Evolutionary conservation across 2,797 vertebrate species (phyloP), one percentile per base, ranked within the genome.

Genomic region (Enteromius argenteus): DNA sequence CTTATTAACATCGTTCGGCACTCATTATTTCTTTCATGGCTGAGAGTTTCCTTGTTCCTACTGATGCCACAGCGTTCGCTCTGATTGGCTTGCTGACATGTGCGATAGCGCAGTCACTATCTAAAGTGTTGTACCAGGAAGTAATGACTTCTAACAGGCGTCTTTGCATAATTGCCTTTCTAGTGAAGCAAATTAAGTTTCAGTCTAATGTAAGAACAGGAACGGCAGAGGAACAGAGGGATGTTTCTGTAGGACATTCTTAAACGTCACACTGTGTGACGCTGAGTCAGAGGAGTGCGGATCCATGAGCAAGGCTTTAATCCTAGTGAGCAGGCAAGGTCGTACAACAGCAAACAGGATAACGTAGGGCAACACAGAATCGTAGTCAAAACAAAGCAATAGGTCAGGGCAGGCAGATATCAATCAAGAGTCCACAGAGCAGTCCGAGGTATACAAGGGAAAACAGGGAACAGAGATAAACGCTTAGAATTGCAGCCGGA

Each of bases 61-160:
- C 80, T 80, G 91, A 83, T 32, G 62, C 79, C 87, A 85, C 85
- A 92, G 62, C 23, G 17, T 58, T 76, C 42, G 5, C 39, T 78
- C 77, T 73, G 91, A 90, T 86, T 92, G 85, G 90, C 92, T 93
- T 90, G 90, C 92, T 93, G 91, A 91, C 92, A 92, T 93, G 92
- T 91, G 84, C 86, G 89, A 89, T 90, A 84, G 89, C 87, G 90
- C 89, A 89, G 87, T 90, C 91, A 92, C 91, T 91, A 93, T 94
- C 89, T 92, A 92, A 95, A 94, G 90, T 91, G 92, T 91, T 93
- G 92, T 92, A 75, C 84, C 86, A 86, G 86, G 88, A 93, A 92
- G 93, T 94, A 94, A 93, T 93, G 92, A 67, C 87, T 86, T 90
- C 90, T 94, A 91, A 93, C 93, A 93, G 91, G 90, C 90, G 91